Base-by-base conservation (phyloP, 2,888 invertebrate genomes). In the Abrostola triplasia region DNA sequence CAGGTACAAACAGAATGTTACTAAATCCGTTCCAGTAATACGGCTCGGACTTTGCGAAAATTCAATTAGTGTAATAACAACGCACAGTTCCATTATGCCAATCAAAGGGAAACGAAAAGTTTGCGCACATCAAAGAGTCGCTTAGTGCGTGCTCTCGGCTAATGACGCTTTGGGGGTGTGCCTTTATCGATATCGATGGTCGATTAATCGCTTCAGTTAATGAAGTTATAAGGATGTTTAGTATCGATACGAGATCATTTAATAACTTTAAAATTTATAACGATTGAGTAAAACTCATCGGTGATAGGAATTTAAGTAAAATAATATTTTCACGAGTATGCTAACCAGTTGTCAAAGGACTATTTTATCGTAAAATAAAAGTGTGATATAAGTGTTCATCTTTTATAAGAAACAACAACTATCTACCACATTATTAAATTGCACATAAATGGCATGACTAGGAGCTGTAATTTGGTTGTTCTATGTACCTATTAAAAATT, bases 31-130 rank as follows among this genome's bases (percentile, higher is more conserved):
- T 71, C 54, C 60, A 58, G 63, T 67, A 70, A 67, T 72, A 71
- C 70, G 75, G 80, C 72, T 77, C 81, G 86, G 88, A 88, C 88
- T 88, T 87, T 83, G 86, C 84, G 82, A 88, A 92, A 92, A 92
- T 92, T 92, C 91, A 92, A 93, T 93, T 93, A 92, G 90, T 87
- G 88, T 93, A 93, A 92, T 92, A 93, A 92, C 91, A 89, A 86
- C 86, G 89, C 83, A 84, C 90, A 89, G 90, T 88, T 90, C 92
- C 92, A 92, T 92, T 92, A 93, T 88, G 84, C 86, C 92, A 92
- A 92, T 93, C 92, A 92, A 92, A 92, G 92, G 91, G 90, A 91
- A 90, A 87, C 89, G 88, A 88, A 90, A 93, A 92, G 91, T 92
- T 92, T 90, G 91, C 85, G 87, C 84, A 92, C 90, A 90, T 92